Evolutionary conservation across 2,888 invertebrate species (phyloP).

Genomic region (Aelia acuminata): DNA sequence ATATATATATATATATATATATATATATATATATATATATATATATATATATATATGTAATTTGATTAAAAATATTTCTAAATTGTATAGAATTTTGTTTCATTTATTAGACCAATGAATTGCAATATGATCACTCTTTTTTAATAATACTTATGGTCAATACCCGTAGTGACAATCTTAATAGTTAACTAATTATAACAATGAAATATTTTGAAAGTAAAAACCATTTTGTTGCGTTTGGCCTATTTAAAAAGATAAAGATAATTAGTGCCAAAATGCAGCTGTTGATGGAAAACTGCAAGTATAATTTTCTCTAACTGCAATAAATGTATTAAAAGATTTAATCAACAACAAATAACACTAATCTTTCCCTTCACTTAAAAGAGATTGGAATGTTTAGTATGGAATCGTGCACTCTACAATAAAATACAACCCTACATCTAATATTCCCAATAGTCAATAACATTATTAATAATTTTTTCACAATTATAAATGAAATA

Average conservation of each 20-base stretch:
- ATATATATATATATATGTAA: too few species aligned
- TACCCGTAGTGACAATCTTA: slow-evolving; percentile 57
- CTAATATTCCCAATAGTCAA: not conserved
- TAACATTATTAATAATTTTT: not conserved
- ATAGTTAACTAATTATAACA: slow-evolving; percentile 50
- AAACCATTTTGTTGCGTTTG: not conserved
- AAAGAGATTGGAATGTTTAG: slow-evolving; percentile 44
- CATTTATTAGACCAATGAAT: slow-evolving; percentile 48
- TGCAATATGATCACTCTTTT: slow-evolving; percentile 58
- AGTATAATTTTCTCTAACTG: not conserved
- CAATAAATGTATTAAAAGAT: not conserved
- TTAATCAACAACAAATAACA: slow-evolving; percentile 9
- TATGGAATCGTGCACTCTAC: slow-evolving; percentile 26
- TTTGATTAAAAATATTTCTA: slow-evolving; percentile 30
- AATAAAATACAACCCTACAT: not conserved
- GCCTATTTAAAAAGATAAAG: not conserved
- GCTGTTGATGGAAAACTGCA: not conserved
- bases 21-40: too few species aligned
- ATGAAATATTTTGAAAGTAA: slow-evolving; percentile 6
- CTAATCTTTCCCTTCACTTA: not conserved
- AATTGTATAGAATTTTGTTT: slow-evolving; percentile 45
- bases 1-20: slow-evolving; percentile 25
- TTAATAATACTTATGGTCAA: slow-evolving; percentile 59
- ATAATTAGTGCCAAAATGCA: slow-evolving; percentile 5
- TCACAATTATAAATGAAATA: slow-evolving; percentile 19